These are phyloP conservation scores for Phenganax marumi DNA, from an alignment of 92 coral and sea anemone species.

Conservation along the genomic window DNA sequence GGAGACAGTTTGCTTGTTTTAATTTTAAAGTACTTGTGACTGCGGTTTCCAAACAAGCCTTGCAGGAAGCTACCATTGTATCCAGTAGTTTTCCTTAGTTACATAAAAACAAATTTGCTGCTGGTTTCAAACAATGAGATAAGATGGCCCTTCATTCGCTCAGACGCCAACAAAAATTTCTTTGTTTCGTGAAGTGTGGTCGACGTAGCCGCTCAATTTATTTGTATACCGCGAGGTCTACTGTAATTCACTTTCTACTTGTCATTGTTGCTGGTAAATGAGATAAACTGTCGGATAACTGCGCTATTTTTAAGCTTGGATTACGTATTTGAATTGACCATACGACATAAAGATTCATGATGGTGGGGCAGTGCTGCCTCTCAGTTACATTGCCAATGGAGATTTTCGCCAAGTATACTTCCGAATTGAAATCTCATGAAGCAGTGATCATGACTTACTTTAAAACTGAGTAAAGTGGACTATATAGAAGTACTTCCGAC, in stretches of 20 bases:
- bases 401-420: too few species aligned
- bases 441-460: too few species aligned
- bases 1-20: too few species aligned
- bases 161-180: not conserved
- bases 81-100: not conserved
- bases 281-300: not conserved
- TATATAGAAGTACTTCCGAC: too few species aligned
- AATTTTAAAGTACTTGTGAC: not conserved
- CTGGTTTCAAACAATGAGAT: not conserved
- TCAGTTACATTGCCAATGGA: too few species aligned
- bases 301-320: too few species aligned
- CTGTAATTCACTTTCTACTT: not conserved
- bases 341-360: too few species aligned
- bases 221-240: not conserved
- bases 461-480: too few species aligned
- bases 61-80: not conserved
- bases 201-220: not conserved
- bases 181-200: not conserved
- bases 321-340: too few species aligned
- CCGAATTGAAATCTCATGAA: too few species aligned
- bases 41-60: not conserved
- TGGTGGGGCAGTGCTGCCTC: too few species aligned
- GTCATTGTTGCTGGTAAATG: not conserved
- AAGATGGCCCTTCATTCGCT: not conserved
- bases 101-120: not conserved